Base-by-base conservation (phyloP, 2,113 vertebrate genomes). In the Genyomyrus donnyi region DNA sequence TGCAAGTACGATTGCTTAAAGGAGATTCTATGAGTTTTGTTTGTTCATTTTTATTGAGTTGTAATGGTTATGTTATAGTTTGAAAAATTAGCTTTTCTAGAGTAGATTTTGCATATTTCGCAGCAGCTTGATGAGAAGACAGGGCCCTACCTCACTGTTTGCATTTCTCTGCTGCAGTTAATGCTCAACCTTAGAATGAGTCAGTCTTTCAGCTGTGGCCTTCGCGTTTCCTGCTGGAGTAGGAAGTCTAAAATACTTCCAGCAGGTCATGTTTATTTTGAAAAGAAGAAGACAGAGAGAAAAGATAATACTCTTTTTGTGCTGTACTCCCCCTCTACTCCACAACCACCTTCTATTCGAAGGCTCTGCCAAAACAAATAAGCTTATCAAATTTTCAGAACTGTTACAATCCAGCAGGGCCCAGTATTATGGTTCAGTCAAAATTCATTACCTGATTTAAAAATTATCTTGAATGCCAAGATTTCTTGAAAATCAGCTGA, bases 321-420 rank as follows among this genome's bases (percentile, higher is more conserved):
- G 13, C 27, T 56, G 27, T 15, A 35, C 11, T 21, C 66, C 62
- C 49, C 49, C 39, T n/a, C 48, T 13, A 24, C 52, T 88, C 35
- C 31, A 80, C 35, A 19, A 0, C 74, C 74, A 80, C 74, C 31
- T 42, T 80, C 74, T 17, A 19, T 49, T 66, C 90, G 70, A 92
- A 87, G 52, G 80, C 89, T 85, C 88, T 93, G 94, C 94, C 94
- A 95, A 93, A 93, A 92, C 93, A 88, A 94, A 93, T 92, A 91
- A 91, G 91, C 91, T 85, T 90, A 91, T 93, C 94, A 92, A 94
- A 53, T 27, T 45, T 84, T 56, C 50, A 80, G 62, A 70, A 66
- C 58, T 70, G 58, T 46, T 66, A 74, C 31, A 45, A 6, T 74
- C 39, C 58, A n/a, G 24, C 42, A 27, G n/a, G 46, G 39, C 70